Percentiles rank a stretch among this genome's conserved stretches.
These are phyloP conservation scores for Masnerella sp. DNA, from an alignment of 2,888 invertebrate genomes.

Conservation along the genomic window DNA sequence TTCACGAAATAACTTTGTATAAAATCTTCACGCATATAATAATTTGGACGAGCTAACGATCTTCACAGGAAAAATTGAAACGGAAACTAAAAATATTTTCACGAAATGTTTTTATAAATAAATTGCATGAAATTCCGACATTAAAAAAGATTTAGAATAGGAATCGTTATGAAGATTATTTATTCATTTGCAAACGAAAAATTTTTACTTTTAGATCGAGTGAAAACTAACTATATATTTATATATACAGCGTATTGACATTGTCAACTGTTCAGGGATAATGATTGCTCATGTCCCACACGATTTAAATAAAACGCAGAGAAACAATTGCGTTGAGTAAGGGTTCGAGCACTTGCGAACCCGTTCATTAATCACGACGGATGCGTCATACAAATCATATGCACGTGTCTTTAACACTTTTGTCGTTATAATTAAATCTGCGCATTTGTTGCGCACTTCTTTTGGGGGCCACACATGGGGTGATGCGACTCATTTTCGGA, in stretches of 20 bases:
- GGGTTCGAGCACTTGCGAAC: constrained; percentile 36
- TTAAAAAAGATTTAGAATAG: too few relatives aligned
- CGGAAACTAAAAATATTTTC: too few relatives aligned
- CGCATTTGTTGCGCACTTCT: constrained; percentile 40
- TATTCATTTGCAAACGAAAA: too few relatives aligned
- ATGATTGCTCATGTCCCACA: neutral
- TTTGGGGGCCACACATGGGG: constrained; percentile 27
- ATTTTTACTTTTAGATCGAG: neutral
- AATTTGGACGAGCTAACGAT: too few relatives aligned
- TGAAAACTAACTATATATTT: neutral
- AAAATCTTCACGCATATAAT: too few relatives aligned
- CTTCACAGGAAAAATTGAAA: too few relatives aligned
- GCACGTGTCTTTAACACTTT: constrained; percentile 58
- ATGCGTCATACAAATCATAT: constrained; percentile 58
- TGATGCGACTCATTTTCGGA: constrained; percentile 18
- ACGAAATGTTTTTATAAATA: too few relatives aligned
- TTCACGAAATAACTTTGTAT: too few relatives aligned
- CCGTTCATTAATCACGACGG: constrained; percentile 51
- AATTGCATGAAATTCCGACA: too few relatives aligned
- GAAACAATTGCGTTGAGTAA: constrained; percentile 38
- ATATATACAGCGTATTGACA: constrained; percentile 20
- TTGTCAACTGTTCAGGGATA: constrained; percentile 31
- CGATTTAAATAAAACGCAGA: constrained; percentile 38
- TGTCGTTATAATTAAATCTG: constrained; percentile 55
- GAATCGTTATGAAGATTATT: too few relatives aligned